Evolutionary conservation across 30 jellyfish, hydroid and myxozoan genomes (phyloP).

Genomic region (Haliclystus octoradiatus): DNA sequence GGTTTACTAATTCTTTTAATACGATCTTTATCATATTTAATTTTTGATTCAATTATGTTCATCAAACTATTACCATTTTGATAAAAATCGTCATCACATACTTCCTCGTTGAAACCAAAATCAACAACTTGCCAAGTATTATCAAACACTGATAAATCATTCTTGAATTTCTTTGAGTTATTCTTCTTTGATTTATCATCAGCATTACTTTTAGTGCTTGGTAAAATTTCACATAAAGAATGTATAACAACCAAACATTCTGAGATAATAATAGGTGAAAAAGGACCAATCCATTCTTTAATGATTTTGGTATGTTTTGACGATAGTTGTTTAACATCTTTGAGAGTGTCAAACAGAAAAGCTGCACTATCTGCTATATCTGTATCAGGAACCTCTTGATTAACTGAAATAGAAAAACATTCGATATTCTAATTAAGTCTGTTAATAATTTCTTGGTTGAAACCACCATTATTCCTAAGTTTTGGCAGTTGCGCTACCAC

Average conservation of each 20-base stretch:
- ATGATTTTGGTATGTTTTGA: conserved; percentile 54
- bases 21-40: no score
- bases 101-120: neutral
- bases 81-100: conserved; percentile 34
- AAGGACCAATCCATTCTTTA: conserved; percentile 54
- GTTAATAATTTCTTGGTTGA: no score
- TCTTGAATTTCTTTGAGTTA: neutral
- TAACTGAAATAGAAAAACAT: no score
- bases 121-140: no score
- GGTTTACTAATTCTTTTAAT: no score
- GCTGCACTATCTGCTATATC: conserved; percentile 70
- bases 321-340: conserved; percentile 27
- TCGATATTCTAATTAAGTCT: no score
- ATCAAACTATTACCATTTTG: conserved; percentile 30
- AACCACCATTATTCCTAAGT: no score
- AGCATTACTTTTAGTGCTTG: conserved; percentile 24
- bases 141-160: no score
- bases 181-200: neutral
- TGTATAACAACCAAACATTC: conserved; percentile 58
- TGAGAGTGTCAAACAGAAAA: conserved; percentile 48
- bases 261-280: conserved; percentile 59
- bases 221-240: conserved; percentile 23
- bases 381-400: no score
- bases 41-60: conserved; percentile 11
- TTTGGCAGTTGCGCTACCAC: no score